Evolutionary conservation across 2,888 invertebrate genomes (phyloP), one percentile per base, ranked within the genome.

Genomic region (Hydrotaea cyrtoneurina): DNA sequence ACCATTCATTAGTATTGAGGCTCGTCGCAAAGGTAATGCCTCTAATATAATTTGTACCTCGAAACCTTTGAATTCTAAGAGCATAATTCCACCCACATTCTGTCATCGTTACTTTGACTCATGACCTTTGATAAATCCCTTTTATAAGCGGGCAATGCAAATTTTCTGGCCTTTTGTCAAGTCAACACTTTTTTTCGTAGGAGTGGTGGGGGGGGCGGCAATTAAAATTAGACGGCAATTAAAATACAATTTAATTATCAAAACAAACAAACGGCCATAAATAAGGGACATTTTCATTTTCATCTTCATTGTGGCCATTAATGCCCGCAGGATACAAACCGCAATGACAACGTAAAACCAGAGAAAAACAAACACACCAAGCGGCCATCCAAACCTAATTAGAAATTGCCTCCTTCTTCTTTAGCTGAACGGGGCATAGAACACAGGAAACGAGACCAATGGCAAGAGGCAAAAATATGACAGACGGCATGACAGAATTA

Each of bases 401-500:
- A 69, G 15, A 15, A 23, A 5, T 23, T 46, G 21, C 69, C 43
- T 43, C 23, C 17, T n/a, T n/a, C 50, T n/a, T n/a, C n/a, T 2
- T 50, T 17, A 31, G 31, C 31, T 36, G 5, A 19, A 11, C 21
- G 43, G 39, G 4, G 11, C 0, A 31, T 2, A 31, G 11, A 7
- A 36, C 36, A 64, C 17, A 17, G 36, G 11, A 11, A 39, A 69
- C 23, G 23, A 69, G 23, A 31, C 31, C 26, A 59, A 23, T 26
- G 43, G 11, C n/a, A n/a, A n/a, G n/a, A n/a, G n/a, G n/a, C n/a
- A n/a, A 26, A 59, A 59, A 59, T 62, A 21, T 69, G 69, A 69
- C 69, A 69, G 69, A 46, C 69, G 46, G 23, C 17, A 23, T 69
- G 69, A 15, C 69, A 69, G 23, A 69, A 46, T 69, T 46, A 46